phyloP scores from a whole-genome alignment of 2,797 vertebrate genomes.

The Ambastaia sidthimunki region DNA sequence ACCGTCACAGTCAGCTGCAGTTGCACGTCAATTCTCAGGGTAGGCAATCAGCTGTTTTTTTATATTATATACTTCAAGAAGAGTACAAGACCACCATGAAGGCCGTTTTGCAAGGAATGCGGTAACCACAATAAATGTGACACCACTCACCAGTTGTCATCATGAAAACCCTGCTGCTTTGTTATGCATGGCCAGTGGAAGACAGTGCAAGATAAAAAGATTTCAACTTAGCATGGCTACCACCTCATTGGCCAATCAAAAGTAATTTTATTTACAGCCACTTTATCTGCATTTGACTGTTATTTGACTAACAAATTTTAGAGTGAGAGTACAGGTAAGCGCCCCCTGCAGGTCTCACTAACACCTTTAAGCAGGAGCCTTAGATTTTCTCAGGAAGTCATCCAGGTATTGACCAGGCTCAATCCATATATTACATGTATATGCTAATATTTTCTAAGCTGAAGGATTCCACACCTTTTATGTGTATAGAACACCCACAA shows the following conservation, averaged over 20 bases:
- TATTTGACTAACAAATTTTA: too few species aligned
- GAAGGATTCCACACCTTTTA: too few species aligned
- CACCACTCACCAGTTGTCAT: too few species aligned
- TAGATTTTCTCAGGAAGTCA: too few species aligned
- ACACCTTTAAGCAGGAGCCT: neutral
- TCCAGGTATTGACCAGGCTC: rapidly evolving
- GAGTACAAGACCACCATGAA: neutral
- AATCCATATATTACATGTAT: too few species aligned
- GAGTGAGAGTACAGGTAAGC: neutral
- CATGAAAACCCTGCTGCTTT: too few species aligned
- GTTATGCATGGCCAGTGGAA: neutral
- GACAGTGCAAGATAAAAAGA: neutral
- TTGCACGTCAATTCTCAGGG: constrained; percentile 71
- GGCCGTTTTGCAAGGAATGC: too few species aligned
- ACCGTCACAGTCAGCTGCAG: constrained; percentile 72
- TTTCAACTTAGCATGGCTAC: neutral
- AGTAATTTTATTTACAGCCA: neutral
- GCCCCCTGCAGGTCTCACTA: neutral
- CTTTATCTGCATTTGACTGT: neutral
- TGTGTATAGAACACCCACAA: too few species aligned
- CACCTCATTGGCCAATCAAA: neutral
- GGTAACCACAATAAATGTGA: too few species aligned
- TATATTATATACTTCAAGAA: neutral
- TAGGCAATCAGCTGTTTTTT: constrained; percentile 47
- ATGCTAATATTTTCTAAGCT: too few species aligned